Evolutionary conservation across 1,140 invertebrate species (phyloP), one percentile per base, ranked within the genome.

Genomic region (Drosophila ironensis): DNA sequence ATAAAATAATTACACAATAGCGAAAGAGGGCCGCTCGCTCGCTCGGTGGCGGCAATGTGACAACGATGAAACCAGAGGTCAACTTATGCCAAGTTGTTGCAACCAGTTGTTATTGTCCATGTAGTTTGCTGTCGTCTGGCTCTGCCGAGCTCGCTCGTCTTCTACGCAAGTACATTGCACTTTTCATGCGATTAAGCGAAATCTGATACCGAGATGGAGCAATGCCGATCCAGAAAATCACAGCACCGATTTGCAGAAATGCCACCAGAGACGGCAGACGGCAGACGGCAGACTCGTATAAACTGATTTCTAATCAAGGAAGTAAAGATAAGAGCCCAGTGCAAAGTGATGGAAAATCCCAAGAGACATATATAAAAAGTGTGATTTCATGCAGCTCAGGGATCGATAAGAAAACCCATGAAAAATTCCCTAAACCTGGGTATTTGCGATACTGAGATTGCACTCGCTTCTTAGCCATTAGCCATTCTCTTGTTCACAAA

Each of bases 1-100:
- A 81, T 80, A 86, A 78, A 84, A 82, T 73, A 84, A 82, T 82
- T 82, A 81, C 80, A 78, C 60, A 81, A 81, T 56, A 61, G 80
- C n/a, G n/a, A 76, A 61, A 66, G 30, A 38, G 63, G 52, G 64
- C 66, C 60, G 74, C 53, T 63, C 16, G 71, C 30, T 24, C n/a
- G n/a, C n/a, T n/a, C n/a, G 33, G 22, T 11, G 41, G 40, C 25
- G 44, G 25, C 48, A 22, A 25, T 33, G 41, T 46, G 64, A 71
- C 68, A 61, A 50, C 66, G 33, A 71, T 50, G 66, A 61, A 60
- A 37, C 63, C 56, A 82, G 77, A 82, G 77, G 77, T 82, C 77
- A 82, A 84, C 70, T 63, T 73, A 77, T 63, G 66, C 52, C 48
- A 30, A 47, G 54, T 68, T 71, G 71, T 67, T 59, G 25, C 25